phyloP scores from a whole-genome alignment of 2,113 vertebrate species.

The Columba janthina region DNA sequence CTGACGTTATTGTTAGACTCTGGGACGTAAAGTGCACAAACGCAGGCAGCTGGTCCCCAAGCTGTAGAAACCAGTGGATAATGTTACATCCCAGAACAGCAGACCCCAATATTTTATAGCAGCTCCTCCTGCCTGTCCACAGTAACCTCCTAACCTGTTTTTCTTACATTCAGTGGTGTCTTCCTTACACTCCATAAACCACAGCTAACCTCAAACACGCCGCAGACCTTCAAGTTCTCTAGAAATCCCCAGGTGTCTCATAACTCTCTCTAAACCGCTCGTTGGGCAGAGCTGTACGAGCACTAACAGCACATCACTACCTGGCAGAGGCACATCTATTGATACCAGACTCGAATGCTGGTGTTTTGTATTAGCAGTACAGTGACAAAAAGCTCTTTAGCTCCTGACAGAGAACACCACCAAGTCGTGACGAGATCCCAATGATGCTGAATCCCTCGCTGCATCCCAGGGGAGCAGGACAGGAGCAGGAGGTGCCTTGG shows the following conservation, averaged over 20 bases:
- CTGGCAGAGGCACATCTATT: not conserved
- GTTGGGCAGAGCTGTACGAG: not conserved
- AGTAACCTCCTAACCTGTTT: not conserved
- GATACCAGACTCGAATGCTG: not conserved
- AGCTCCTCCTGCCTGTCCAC: not conserved
- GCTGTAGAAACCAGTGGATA: not conserved
- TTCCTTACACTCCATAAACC: not conserved
- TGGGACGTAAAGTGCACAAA: not conserved
- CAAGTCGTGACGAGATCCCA: no score
- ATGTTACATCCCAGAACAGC: not conserved
- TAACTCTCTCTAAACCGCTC: not conserved
- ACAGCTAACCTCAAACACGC: not conserved
- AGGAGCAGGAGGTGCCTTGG: not conserved
- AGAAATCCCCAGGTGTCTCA: not conserved
- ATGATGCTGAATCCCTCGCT: no score
- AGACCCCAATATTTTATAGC: not conserved
- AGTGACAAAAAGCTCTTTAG: not conserved
- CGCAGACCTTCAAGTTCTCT: not conserved
- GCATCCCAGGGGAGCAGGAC: no score
- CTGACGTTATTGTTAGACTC: not conserved
- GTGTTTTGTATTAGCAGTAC: not conserved
- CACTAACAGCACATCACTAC: rapidly evolving
- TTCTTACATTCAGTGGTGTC: not conserved
- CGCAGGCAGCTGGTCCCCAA: not conserved
- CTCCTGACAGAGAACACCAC: no score